Base-by-base conservation (phyloP, 1,140 invertebrate species). In the Coboldia fuscipes region DNA sequence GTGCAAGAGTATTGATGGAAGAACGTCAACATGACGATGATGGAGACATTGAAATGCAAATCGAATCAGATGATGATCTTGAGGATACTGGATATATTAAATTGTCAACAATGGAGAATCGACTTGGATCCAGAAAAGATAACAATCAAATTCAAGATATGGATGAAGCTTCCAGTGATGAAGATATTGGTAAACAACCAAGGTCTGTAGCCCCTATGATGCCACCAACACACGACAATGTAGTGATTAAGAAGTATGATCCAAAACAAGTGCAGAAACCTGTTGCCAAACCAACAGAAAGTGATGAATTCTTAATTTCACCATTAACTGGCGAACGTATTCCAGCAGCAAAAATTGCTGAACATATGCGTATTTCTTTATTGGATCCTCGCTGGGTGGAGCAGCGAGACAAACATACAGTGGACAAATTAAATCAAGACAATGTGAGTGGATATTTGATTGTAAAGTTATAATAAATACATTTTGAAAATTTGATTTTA, bases 341-440 rank as follows among this genome's bases (percentile, higher is more conserved):
- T 45, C 89, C 90, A 0, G 90, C 92, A 0, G 83, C 79, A 44
- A 96, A 97, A 57, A 82, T 98, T 3, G 85, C 88, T 36, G 89
- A 98, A 46, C 96, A 99, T 58, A 89, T 99, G 72, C 74, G 89
- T 37, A 97, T 97, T 52, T 90, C 92, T 32, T 61, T 97, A 35
- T 57, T 99, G 44, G 93, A 98, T 72, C 92, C 93, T 14, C 74
- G 92, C 42, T 99, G 93, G 90, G 77, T 97, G 30, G 92, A 97
- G 56, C 89, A 97, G 50, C 62, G 92, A 27, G 92, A 97, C 48
- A 73, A 85, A 39, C 73, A 82, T 41, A 63, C 86, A 1, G 62
- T 70, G 12, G 88, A 93, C 15, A 54, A 54, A 35, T 51, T 54
- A 23, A 54, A 54, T 30, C 51, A 54, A 16, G 51, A 54, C 36